These are phyloP conservation scores for Heliornis fulica DNA, from an alignment of 2,113 vertebrate species.

Conservation along the genomic window DNA sequence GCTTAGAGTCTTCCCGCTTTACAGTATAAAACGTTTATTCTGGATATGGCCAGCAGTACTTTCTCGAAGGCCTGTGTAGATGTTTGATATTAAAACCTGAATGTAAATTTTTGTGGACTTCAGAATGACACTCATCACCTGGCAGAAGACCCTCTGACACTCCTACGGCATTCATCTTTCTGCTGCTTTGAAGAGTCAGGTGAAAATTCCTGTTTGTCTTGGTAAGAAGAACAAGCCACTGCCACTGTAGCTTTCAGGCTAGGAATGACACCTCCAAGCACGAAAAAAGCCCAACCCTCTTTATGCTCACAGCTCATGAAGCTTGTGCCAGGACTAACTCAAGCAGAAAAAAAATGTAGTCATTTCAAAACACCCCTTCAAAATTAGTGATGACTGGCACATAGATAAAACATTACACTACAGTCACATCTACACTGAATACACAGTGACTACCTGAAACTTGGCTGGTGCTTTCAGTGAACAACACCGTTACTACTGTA, in stretches of 20 bases:
- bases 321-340: neutral
- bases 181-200: neutral
- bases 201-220: neutral
- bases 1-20: neutral
- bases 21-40: neutral
- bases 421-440: neutral
- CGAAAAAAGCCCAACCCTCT: neutral
- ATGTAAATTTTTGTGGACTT: neutral
- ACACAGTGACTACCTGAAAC: neutral
- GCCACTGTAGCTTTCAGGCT: neutral
- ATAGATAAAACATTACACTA: neutral
- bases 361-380: neutral
- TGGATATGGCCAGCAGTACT: neutral
- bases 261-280: neutral
- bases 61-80: neutral
- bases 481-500: neutral
- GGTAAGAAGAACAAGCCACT: accelerated
- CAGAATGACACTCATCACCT: neutral
- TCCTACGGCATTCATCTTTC: neutral
- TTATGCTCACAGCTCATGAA: neutral
- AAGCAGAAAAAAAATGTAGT: neutral
- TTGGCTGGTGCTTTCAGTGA: neutral
- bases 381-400: neutral
- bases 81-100: neutral
- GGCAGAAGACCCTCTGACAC: neutral